Conservation (phyloP, 2,888 invertebrate genomes). For the Cantharis rustica region DNA sequence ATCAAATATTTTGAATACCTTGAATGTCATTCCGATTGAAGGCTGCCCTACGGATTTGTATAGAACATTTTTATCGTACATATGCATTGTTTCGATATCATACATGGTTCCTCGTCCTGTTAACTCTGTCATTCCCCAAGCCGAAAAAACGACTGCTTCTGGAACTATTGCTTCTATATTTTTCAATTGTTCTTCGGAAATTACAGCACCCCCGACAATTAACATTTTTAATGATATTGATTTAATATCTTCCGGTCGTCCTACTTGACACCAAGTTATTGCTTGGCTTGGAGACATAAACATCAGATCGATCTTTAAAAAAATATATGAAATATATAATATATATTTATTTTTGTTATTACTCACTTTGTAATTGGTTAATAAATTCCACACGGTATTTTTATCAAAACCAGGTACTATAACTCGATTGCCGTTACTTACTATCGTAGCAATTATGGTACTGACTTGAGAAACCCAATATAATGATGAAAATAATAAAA, state of each 20-base stretch:
- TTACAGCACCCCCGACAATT: background rate
- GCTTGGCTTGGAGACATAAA: background rate
- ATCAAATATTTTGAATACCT: conserved; percentile 46
- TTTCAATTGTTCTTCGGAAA: background rate
- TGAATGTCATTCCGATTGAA: conserved; percentile 34
- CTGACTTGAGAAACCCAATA: background rate
- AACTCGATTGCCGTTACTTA: background rate
- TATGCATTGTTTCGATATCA: background rate
- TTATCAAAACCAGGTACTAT: background rate
- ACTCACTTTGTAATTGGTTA: background rate
- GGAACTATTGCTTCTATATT: background rate
- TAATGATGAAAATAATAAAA: background rate
- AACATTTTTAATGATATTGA: background rate
- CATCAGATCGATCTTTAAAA: background rate
- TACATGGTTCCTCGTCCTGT: background rate
- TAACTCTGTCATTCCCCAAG: background rate
- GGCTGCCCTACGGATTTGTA: background rate
- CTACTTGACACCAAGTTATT: background rate
- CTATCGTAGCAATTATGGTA: background rate
- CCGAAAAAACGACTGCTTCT: background rate
- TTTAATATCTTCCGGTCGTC: background rate
- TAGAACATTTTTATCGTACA: background rate
- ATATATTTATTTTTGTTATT: background rate
- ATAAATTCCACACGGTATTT: background rate
- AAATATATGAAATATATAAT: too few species aligned